Conservation (phyloP, 2,113 vertebrate genomes). For the Corythornis cristatus region DNA sequence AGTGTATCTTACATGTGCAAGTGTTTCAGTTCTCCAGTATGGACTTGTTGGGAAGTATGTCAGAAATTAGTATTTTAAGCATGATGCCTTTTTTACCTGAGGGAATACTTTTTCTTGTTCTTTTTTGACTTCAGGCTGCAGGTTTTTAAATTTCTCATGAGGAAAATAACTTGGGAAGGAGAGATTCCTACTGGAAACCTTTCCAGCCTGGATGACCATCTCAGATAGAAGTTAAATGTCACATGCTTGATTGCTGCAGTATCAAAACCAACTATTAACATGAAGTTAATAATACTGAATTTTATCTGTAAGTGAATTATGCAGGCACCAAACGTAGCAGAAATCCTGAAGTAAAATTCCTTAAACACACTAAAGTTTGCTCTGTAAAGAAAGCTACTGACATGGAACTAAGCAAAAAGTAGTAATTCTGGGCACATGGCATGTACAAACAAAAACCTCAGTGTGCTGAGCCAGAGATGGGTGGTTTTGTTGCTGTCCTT, state of each 20-base stretch:
- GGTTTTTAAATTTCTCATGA: not conserved
- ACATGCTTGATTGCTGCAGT: not conserved
- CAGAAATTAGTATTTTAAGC: not conserved
- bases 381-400: not conserved
- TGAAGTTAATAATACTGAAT: not conserved
- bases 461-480: not conserved
- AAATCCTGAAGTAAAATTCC: not conserved
- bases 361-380: not conserved
- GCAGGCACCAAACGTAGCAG: not conserved
- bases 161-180: not conserved
- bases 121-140: not conserved
- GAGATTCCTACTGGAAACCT: not conserved
- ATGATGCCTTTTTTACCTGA: not conserved
- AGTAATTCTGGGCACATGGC: not conserved
- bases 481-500: not conserved
- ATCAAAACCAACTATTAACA: not conserved
- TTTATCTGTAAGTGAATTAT: not conserved
- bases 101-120: not conserved
- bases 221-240: not conserved
- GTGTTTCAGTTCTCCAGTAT: not conserved
- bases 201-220: not conserved
- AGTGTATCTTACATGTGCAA: not conserved
- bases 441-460: accelerated
- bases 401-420: not conserved
- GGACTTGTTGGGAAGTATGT: not conserved